Evolutionary conservation across 2,113 vertebrate species (phyloP).

Genomic region (Eublepharis macularius): DNA sequence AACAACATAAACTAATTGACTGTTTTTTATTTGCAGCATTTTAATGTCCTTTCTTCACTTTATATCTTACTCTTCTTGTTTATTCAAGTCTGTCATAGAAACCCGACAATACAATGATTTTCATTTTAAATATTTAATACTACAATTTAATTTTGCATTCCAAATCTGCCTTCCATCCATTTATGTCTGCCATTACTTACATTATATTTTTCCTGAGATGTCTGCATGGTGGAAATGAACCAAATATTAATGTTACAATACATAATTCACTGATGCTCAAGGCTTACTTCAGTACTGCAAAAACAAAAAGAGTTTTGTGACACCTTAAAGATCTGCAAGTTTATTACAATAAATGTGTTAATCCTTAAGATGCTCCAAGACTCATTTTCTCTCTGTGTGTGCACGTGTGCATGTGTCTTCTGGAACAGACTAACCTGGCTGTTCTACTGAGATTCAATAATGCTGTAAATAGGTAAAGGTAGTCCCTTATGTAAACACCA

Average conservation of each 20-base stretch:
- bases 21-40: background rate
- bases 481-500: too few relatives aligned
- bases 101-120: background rate
- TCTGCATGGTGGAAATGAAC: too few relatives aligned
- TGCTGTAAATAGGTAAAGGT: too few relatives aligned
- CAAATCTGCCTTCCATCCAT: background rate
- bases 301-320: background rate
- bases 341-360: too few relatives aligned
- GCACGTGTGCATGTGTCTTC: too few relatives aligned
- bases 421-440: too few relatives aligned
- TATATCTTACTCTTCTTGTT: background rate
- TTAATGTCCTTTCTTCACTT: background rate
- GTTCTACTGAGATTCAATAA: too few relatives aligned
- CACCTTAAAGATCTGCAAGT: too few relatives aligned
- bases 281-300: background rate
- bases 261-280: background rate
- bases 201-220: background rate
- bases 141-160: background rate
- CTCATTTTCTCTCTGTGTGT: too few relatives aligned
- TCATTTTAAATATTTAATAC: background rate
- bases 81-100: background rate
- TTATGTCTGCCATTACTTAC: background rate
- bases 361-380: too few relatives aligned
- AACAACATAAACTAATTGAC: background rate
- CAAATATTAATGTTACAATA: background rate